Evolutionary conservation across 2,888 invertebrate species (phyloP), one percentile per base, ranked within the genome.

Genomic region (Crioceris asparagi): DNA sequence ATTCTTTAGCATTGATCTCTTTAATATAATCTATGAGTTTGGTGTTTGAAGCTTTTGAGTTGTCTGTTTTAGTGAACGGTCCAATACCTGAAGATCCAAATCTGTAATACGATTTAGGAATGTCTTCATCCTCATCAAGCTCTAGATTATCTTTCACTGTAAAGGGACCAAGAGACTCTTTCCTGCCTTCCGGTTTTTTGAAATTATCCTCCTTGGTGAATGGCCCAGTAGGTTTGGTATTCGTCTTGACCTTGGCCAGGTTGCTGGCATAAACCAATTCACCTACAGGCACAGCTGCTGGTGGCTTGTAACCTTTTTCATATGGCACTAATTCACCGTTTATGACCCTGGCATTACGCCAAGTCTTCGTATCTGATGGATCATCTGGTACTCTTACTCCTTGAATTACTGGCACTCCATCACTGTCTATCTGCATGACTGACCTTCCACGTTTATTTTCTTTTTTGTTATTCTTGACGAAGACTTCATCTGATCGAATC

Each of bases 291-390:
- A 75, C 68, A 31, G 74, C 75, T 45, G 72, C 74, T 2, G 77
- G 74, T 32, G 79, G 77, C 42, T 72, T 71, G 47, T 78, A 77
- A 4, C 75, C 79, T 52, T 77, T 74, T 32, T 80, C 80, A 50
- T 83, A 82, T 12, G 83, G 82, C 30, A 83, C 69, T 33, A 90
- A 63, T 59, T 84, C 78, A 36, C 85, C 84, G 54, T 90, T 87
- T 30, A 90, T 83, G 10, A 90, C 87, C 45, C 88, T 71, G 1
- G 88, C 90, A 61, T 90, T 90, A 36, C 90, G 71, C 88, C 88
- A 90, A 0, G 79, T 81, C 57, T 83, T 83, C 2, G 48, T 49
- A 16, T 65, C 62, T 53, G 86, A 85, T 32, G 79, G 78, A 48
- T 86, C 83, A 54, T 91, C 90, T 0, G 88, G 88, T 26, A 86